Conservation (phyloP, 2,888 invertebrate species). For the Corythucha ciliata region DNA sequence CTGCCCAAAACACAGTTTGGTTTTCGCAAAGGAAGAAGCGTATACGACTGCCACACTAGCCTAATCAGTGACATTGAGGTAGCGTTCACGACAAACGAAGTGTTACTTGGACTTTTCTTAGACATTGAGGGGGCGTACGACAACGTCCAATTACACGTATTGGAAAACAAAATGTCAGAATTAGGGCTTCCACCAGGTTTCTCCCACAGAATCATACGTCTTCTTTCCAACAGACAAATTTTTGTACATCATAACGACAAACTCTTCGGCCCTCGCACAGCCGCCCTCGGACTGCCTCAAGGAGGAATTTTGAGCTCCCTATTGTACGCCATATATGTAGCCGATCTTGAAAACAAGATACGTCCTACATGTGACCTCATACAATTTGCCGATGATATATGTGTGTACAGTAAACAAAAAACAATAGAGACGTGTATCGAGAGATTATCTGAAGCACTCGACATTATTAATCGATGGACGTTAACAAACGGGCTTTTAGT, state of each 20-base stretch:
- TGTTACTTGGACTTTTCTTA: background rate
- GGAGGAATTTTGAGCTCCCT: background rate
- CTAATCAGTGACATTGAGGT: background rate
- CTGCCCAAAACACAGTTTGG: conserved; percentile 1
- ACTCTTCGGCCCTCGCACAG: background rate
- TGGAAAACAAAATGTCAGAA: background rate
- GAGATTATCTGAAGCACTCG: background rate
- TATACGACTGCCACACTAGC: background rate
- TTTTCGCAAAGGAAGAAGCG: background rate
- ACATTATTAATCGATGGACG: background rate
- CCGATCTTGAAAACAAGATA: background rate
- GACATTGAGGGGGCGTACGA: conserved; percentile 2
- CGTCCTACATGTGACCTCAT: background rate
- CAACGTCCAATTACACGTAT: background rate
- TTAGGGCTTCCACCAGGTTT: background rate
- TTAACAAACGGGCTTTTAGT: background rate
- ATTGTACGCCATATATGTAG: background rate
- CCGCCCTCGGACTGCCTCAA: conserved; percentile 2
- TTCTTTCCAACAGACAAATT: conserved; percentile 1
- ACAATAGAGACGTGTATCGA: background rate
- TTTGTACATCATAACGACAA: background rate
- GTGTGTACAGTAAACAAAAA: background rate
- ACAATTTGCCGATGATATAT: conserved; percentile 1
- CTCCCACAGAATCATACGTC: background rate
- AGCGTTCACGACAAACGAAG: background rate